Percentiles rank a stretch among this genome's conserved stretches.
phyloP scores from a whole-genome alignment of 2,888 invertebrate genomes.

The Oscheius sp. region DNA sequence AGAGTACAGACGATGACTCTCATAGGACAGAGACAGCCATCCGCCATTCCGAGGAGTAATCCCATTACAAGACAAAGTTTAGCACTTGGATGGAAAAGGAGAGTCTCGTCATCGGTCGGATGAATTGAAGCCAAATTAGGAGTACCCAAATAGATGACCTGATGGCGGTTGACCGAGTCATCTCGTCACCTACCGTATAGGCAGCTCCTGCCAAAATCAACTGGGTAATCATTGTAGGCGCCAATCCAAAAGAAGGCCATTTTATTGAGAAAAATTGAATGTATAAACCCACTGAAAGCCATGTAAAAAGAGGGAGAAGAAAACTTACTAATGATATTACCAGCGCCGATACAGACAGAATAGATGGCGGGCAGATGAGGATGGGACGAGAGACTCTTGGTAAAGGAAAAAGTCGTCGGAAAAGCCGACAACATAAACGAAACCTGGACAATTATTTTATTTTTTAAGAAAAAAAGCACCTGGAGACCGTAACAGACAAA shows the following conservation, averaged over 20 bases:
- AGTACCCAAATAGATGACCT: slow-evolving; percentile 17
- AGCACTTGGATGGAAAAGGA: slow-evolving; percentile 28
- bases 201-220: slow-evolving; percentile 16
- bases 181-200: slow-evolving; percentile 21
- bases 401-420: slow-evolving; percentile 34
- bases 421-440: slow-evolving; percentile 30
- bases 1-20: slow-evolving; percentile 32
- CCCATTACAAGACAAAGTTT: slow-evolving; percentile 20
- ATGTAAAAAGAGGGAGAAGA: background rate
- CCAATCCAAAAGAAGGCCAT: slow-evolving; percentile 30
- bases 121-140: slow-evolving; percentile 29
- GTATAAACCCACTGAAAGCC: slow-evolving; percentile 35
- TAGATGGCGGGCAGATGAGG: slow-evolving; percentile 34
- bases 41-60: slow-evolving; percentile 32
- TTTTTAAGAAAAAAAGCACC: background rate
- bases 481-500: slow-evolving; percentile 35
- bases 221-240: slow-evolving; percentile 35
- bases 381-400: slow-evolving; percentile 28
- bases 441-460: background rate
- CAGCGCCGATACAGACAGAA: slow-evolving; percentile 27
- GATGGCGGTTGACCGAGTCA: too few species aligned
- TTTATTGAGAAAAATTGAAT: slow-evolving; percentile 28
- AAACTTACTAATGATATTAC: slow-evolving; percentile 38
- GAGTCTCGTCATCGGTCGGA: slow-evolving; percentile 20
- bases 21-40: slow-evolving; percentile 35